A percentile compares a stretch with the other conserved stretches of the same genome.
These are phyloP conservation scores for Archips xylosteana DNA, from an alignment of 2,888 invertebrate species.

Conservation along the genomic window DNA sequence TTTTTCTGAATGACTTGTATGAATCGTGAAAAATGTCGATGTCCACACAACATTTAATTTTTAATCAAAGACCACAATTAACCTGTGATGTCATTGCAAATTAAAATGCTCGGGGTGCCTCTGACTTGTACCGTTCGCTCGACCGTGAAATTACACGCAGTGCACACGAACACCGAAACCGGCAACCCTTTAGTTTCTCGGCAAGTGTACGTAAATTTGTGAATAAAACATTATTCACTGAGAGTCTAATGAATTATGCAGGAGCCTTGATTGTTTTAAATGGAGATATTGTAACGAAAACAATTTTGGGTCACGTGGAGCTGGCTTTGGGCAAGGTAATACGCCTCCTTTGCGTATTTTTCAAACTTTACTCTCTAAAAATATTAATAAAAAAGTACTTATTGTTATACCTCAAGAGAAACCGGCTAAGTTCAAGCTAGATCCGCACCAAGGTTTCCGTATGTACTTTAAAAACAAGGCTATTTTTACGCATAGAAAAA, in stretches of 20 bases:
- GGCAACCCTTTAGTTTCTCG: conserved; percentile 6
- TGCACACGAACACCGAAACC: conserved; percentile 4
- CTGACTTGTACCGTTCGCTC: neutral
- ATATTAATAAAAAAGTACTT: too few species aligned
- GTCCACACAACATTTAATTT: neutral
- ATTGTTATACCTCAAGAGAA: too few species aligned
- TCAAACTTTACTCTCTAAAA: too few species aligned
- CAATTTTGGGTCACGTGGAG: neutral
- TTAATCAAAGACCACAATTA: conserved; percentile 3
- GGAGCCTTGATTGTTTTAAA: conserved; percentile 17
- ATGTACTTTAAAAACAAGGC: too few species aligned
- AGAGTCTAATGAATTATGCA: conserved; percentile 14
- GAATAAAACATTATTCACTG: conserved; percentile 6
- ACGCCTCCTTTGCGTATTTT: neutral
- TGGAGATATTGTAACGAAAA: conserved; percentile 15
- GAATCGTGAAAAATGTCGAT: too few species aligned
- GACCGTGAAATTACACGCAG: neutral
- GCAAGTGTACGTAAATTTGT: conserved; percentile 1
- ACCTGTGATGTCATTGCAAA: neutral
- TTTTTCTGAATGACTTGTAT: too few species aligned
- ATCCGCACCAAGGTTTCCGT: too few species aligned
- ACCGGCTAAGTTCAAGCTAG: too few species aligned
- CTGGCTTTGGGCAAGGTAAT: neutral
- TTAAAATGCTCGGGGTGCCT: neutral
- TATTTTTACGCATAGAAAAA: too few species aligned